phyloP scores from a whole-genome alignment of 2,797 vertebrate genomes.

The Parotocinclus haroldoi region DNA sequence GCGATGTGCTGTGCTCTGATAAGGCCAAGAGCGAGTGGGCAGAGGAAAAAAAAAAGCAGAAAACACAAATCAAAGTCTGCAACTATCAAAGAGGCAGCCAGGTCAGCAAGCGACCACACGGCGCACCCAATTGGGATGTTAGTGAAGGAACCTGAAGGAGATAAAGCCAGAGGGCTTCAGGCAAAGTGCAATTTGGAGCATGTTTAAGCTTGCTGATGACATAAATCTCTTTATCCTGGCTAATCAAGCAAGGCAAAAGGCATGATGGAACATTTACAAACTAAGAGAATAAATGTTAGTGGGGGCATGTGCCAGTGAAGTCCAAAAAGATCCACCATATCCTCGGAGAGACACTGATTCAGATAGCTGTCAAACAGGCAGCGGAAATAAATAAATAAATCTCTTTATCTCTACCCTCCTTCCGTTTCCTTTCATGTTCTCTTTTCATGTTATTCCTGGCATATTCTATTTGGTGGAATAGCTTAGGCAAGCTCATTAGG shows the following conservation, averaged over 20 bases:
- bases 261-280: conserved; percentile 28
- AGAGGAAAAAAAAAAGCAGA: conserved; percentile 7
- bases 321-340: conserved; percentile 14
- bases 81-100: conserved; percentile 29
- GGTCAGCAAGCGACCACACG: conserved; percentile 21
- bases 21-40: conserved; percentile 29
- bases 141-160: conserved; percentile 3
- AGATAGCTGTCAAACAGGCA: conserved; percentile 28
- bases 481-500: conserved; percentile 62
- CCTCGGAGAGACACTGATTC: conserved; percentile 24
- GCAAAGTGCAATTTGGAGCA: neutral
- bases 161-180: conserved; percentile 21
- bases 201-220: conserved; percentile 10
- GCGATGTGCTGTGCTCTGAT: conserved; percentile 33
- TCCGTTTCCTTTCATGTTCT: conserved; percentile 28
- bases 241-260: conserved; percentile 15
- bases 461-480: conserved; percentile 46
- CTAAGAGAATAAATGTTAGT: neutral
- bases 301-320: conserved; percentile 9
- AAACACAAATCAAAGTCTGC: conserved; percentile 34
- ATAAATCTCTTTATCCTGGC: conserved; percentile 26
- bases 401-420: conserved; percentile 2
- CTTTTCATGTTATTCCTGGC: conserved; percentile 41
- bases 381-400: conserved; percentile 27
- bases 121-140: conserved; percentile 1